Evolutionary conservation across 1,140 invertebrate genomes (phyloP).

Genomic region (Heliconius eleuchia): DNA sequence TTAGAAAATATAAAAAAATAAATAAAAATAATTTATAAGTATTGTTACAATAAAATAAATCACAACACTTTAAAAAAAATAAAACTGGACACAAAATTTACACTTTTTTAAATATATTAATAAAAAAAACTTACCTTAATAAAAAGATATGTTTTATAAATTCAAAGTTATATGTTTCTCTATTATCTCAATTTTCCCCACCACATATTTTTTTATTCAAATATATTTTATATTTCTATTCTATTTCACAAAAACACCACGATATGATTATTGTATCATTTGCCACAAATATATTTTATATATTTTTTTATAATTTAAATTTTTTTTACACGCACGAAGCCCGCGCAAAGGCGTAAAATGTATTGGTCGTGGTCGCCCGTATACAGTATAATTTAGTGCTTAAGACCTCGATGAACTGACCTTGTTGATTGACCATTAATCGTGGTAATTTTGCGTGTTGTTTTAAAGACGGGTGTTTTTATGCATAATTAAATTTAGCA

Average conservation of each 20-base stretch:
- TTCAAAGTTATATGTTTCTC: not conserved
- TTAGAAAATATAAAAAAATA: too few relatives aligned
- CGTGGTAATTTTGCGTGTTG: conserved; percentile 28
- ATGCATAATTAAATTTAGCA: not conserved
- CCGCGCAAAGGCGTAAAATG: conserved; percentile 43
- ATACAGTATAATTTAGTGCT: conserved; percentile 49
- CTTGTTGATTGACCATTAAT: conserved; percentile 50
- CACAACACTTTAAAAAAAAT: not conserved
- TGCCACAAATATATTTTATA: not conserved
- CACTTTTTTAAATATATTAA: too few relatives aligned
- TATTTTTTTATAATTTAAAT: conserved; percentile 12
- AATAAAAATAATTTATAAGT: too few relatives aligned
- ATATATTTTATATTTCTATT: not conserved
- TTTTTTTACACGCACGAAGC: conserved; percentile 43
- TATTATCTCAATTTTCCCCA: not conserved
- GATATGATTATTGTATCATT: not conserved
- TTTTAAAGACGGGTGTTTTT: conserved; percentile 20
- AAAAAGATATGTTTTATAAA: not conserved
- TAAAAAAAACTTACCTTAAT: not conserved
- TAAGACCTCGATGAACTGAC: conserved; percentile 47
- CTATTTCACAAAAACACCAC: not conserved
- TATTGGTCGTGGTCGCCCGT: conserved; percentile 49
- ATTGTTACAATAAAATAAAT: too few relatives aligned
- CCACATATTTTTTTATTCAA: not conserved
- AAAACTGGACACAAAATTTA: not conserved